Base-by-base conservation (phyloP, 2,113 vertebrate species). In the Oncorhynchus keta region DNA sequence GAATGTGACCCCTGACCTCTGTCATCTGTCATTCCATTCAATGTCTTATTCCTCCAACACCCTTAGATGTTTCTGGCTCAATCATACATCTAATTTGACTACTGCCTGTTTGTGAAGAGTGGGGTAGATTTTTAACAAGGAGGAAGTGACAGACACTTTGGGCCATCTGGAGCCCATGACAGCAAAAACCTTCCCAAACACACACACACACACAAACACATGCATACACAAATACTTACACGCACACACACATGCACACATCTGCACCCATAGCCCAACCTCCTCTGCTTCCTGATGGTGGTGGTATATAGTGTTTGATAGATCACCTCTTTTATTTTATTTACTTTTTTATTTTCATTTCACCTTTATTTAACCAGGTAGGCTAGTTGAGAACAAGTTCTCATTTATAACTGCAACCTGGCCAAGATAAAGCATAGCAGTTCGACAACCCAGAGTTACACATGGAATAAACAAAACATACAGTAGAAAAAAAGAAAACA, bases 101-200 rank as follows among this genome's bases (percentile, higher is more conserved):
- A 59, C 51, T 30, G 71, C 68, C 45, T 26, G 24, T 45, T 69
- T 68, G 13, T 26, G 59, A 73, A 11, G 20, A 22, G 59, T 22
- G 59, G 59, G 59, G n/a, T 22, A 7, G 26, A 35, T 35, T 79
- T 62, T 81, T 82, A 48, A 64, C 30, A 71, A 70, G 59, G 35
- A 71, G 70, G 73, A 77, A 20, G 9, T 75, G n/a, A 69, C 32
- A 74, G 28, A 65, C 72, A 68, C 70, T 59, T 71, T 8, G 45
- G 24, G 3, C 6, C 75, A 76, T 80, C 70, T 81, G 74, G 76
- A 22, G 68, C 8, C 70, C 66, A 57, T 78, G 72, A 65, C 73
- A 39, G 68, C 70, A 61, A 72, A 79, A 35, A 72, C 74, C 75
- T 57, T 75, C 14, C 0, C 35, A 30, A 59, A 57, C 7, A 39